Base-by-base conservation (phyloP, 2,888 invertebrate species). In the Lycia hirtaria region DNA sequence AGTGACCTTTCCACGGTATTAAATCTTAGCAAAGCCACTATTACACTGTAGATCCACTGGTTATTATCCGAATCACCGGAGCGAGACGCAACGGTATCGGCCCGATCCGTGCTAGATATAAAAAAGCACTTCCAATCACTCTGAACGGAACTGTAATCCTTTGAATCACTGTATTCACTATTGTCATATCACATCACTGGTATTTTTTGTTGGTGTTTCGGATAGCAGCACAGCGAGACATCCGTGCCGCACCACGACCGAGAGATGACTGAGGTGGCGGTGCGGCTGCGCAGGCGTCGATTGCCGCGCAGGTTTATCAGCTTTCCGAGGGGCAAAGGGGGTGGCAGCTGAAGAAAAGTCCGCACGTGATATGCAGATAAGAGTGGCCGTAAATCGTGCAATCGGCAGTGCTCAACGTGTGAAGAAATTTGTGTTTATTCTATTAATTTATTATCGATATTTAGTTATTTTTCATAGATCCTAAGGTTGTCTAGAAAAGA, bases 31-130 rank as follows among this genome's bases (percentile, higher is more conserved):
- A 80, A 78, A 84, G 78, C 80, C 83, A 85, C 87, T 85, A 82
- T 79, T 78, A 81, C 85, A 87, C 87, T 83, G 85, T 83, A 83
- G 81, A 87, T 86, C 67, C 85, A 83, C 80, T 75, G 85, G 85
- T 84, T 88, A 86, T 88, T 88, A 90, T 80, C 84, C 80, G 83
- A 87, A 83, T 77, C 88, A 83, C 80, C 87, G 84, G 79, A 87
- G 87, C 90, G 86, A 74, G 76, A 78, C 84, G 75, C 88, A 88
- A 88, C 91, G 88, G 91, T 88, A 87, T 75, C 77, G 78, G 70
- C 60, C 68, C 72, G 73, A 79, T 77, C 73, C 78, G 67, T 64
- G 77, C 72, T 75, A 72, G 71, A 72, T 73, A 64, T 69, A 71
- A 68, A 66, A 72, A 72, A 73, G 47, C 60, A 54, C 44, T 64